Evolutionary conservation across 2,113 vertebrate genomes (phyloP), one percentile per base, ranked within the genome.

Genomic region (Vireo altiloquus): DNA sequence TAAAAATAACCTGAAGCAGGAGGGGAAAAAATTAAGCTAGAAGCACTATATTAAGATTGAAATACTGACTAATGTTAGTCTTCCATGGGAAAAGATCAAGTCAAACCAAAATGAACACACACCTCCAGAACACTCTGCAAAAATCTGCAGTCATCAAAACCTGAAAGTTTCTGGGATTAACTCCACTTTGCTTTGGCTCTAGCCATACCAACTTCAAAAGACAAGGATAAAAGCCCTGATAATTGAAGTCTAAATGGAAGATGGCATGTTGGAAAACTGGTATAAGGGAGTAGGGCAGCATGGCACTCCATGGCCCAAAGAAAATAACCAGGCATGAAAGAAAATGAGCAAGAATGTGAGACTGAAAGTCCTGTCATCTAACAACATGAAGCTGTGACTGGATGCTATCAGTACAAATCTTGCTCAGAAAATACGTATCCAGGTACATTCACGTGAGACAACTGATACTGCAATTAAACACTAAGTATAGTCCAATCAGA

Each of bases 1-100:
- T 3, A 39, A 13, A 57, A 59, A 64, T 19, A 68, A 47, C 13
- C 6, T 33, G 18, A 50, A 86, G 35, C 11, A 69, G 2, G 12
- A n/a, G 10, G 9, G 3, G 1, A 1, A 28, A 13, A 61, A 53
- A 53, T 31, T 1, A 69, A 31, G 4, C 11, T n/a, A 37, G 8
- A 71, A 83, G 18, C 3, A 35, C 18, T 35, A 5, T 11, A 31
- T 10, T 19, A 31, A 49, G 31, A 28, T 5, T 37, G 28, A 61
- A 91, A 71, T 15, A 52, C 11, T 42, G 31, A 54, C 17, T 39
- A 52, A 74, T 17, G 14, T 57, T 42, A 42, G 21, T 8, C 12
- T 94, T 35, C 39, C 20, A 52, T 16, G n/a, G 33, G 13, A 68
- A 74, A 57, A 50, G 17, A 18, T 27, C 11, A 72, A 50, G 28